A percentile compares a stretch with the other conserved stretches of the same genome.
Evolutionary conservation across 2,797 vertebrate species (phyloP).

Genomic region (Pangasius mekongensis): DNA sequence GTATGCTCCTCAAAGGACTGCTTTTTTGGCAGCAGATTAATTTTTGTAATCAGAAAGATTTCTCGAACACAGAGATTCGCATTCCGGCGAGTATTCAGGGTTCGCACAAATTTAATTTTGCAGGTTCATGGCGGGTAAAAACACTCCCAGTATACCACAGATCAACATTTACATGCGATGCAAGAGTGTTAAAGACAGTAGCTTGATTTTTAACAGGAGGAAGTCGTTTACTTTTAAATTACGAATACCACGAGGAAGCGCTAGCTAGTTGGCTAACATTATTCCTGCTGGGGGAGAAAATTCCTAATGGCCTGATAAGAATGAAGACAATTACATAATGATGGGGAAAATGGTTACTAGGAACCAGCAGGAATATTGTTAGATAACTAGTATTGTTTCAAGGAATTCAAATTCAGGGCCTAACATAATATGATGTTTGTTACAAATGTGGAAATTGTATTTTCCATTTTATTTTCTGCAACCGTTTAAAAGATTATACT

Average conservation of each 20-base stretch:
- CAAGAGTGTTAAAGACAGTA: neutral
- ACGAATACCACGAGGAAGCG: neutral
- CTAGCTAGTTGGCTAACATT: neutral
- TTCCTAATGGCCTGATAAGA: neutral
- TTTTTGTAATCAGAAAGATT: conserved; percentile 21
- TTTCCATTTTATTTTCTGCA: neutral
- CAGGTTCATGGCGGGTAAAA: no score
- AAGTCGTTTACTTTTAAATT: neutral
- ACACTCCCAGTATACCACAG: neutral
- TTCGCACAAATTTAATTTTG: neutral
- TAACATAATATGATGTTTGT: neutral
- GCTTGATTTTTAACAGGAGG: no score
- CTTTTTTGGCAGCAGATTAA: conserved; percentile 4
- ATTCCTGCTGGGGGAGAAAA: neutral
- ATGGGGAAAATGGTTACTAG: neutral
- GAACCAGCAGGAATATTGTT: neutral
- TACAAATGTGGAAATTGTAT: neutral
- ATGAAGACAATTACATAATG: neutral
- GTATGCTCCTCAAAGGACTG: neutral
- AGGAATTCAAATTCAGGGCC: neutral
- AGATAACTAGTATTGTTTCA: neutral
- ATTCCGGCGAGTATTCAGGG: neutral
- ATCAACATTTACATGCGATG: neutral
- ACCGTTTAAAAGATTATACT: neutral
- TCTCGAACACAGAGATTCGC: neutral